Evolutionary conservation across 2,797 vertebrate genomes (phyloP), one percentile per base, ranked within the genome.

Genomic region (Phrynocephalus forsythii): DNA sequence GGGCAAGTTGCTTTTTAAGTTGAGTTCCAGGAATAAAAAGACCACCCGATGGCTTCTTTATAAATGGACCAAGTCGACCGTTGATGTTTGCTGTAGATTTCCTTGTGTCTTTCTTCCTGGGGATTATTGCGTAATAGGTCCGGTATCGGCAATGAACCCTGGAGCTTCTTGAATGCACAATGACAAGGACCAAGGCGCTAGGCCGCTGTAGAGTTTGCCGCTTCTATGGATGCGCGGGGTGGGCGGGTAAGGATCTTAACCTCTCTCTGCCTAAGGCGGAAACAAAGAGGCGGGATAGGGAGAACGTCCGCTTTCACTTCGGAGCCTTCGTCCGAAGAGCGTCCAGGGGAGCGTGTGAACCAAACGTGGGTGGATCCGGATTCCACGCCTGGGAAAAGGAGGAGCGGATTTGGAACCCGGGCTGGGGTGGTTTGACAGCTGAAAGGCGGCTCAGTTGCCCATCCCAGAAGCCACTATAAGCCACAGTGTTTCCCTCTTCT

Each of bases 31-130:
- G 77, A 86, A 92, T 89, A 87, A 89, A 82, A n/a, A 18, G 38
- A 67, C 84, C 85, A 87, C 56, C 26, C 6, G 69, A 0, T 48
- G 67, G 82, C 78, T 87, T 81, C 0, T 82, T 84, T 86, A 28
- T 28, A 24, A 85, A 22, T 88, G 20, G 0, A 2, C 76, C 3
- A 3, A 82, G 82, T 7, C 26, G 52, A 0, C 0, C 72, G 67
- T 68, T 52, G 44, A 15, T 63, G 67, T 28, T n/a, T 18, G 86
- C 77, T 79, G 13, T 30, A 28, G 1, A 0, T 56, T 87, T 30
- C 16, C 81, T 84, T 84, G 33, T 66, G 6, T 86, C 89, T 80
- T 28, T 91, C 72, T 30, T 71, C 63, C 87, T 15, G 89, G 86
- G 90, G 89, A 82, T 69, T 86, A 1, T 71, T 0, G n/a, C 28